These are phyloP conservation scores for Myxocyprinus asiaticus DNA, from an alignment of 2,113 vertebrate genomes.

Conservation along the genomic window DNA sequence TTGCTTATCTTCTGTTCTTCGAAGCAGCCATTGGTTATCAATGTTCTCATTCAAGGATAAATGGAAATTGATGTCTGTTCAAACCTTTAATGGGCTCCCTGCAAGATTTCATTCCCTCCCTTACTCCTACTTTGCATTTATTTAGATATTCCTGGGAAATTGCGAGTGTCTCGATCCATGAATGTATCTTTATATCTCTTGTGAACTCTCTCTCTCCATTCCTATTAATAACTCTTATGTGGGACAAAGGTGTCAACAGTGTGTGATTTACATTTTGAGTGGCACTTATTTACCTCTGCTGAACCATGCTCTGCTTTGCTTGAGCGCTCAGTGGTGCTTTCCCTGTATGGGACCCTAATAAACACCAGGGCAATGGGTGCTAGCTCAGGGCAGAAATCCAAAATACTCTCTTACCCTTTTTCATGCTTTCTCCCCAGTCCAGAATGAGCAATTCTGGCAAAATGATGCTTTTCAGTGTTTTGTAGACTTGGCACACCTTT, in stretches of 20 bases:
- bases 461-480: not conserved
- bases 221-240: conserved; percentile 46
- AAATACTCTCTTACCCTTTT: not conserved
- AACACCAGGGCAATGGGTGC: not conserved
- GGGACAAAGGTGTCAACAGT: conserved; percentile 40
- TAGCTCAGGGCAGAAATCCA: not conserved
- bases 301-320: conserved; percentile 10
- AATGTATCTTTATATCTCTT: conserved; percentile 1
- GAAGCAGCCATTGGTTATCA: conserved; percentile 28
- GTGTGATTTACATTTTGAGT: conserved; percentile 43
- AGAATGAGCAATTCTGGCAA: not conserved
- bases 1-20: conserved; percentile 29
- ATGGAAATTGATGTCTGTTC: not conserved
- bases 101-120: not conserved
- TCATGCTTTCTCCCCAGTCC: conserved; percentile 15
- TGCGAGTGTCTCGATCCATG: not conserved
- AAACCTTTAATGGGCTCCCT: not conserved
- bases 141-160: not conserved
- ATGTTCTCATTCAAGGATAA: conserved; percentile 16
- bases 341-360: conserved; percentile 27
- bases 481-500: not conserved
- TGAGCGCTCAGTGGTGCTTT: conserved; percentile 16
- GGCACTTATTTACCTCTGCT: conserved; percentile 43
- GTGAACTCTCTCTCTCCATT: not conserved
- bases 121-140: not conserved